A percentile compares a stretch with the other conserved stretches of the same genome.
Evolutionary conservation across 1,140 invertebrate genomes (phyloP).

Genomic region (Brachionus angularis): DNA sequence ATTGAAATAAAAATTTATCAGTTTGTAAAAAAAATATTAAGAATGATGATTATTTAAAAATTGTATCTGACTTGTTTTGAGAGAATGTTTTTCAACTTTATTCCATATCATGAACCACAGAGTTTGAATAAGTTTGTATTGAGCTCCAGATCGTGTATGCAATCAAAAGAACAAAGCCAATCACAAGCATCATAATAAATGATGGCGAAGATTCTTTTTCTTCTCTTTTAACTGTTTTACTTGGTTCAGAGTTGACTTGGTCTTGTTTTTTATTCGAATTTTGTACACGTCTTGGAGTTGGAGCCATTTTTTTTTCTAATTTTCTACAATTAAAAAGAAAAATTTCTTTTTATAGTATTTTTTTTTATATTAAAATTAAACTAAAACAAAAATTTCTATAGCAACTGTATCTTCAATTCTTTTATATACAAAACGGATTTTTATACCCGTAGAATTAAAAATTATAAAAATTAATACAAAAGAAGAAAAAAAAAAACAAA

Average conservation of each 20-base stretch:
- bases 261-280: conserved; percentile 7
- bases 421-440: too few relatives aligned
- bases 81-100: not conserved
- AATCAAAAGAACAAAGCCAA: conserved; percentile 30
- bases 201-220: not conserved
- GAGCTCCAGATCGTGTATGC: conserved; percentile 35
- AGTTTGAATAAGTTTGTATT: conserved; percentile 24
- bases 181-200: conserved; percentile 6
- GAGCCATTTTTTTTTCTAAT: conserved; percentile 26
- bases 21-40: not conserved
- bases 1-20: too few relatives aligned
- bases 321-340: not conserved
- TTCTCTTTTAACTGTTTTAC: not conserved
- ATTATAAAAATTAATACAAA: too few relatives aligned
- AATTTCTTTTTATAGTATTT: too few relatives aligned
- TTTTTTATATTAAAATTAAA: not conserved
- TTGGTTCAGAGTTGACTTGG: too few relatives aligned
- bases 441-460: too few relatives aligned
- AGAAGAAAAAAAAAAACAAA: too few relatives aligned
- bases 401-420: too few relatives aligned
- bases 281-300: not conserved
- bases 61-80: not conserved
- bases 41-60: not conserved
- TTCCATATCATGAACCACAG: conserved; percentile 28
- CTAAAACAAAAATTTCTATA: not conserved